These are phyloP conservation scores for Epizoanthus ramosus DNA, from an alignment of 92 coral and sea anemone species.

Conservation along the genomic window DNA sequence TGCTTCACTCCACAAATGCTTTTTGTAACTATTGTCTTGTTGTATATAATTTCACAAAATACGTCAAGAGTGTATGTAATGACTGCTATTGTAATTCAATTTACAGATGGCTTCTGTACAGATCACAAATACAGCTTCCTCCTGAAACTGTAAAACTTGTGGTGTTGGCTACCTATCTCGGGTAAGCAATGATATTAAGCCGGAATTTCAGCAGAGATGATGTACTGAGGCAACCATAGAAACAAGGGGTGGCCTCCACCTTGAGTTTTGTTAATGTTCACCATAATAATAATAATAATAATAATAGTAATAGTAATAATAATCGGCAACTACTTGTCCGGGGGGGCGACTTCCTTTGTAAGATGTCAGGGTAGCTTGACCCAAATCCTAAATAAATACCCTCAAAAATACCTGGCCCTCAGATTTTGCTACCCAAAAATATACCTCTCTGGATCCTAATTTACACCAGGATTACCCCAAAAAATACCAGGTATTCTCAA, in stretches of 20 bases:
- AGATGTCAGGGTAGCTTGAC: background rate
- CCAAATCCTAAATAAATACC: slow-evolving; percentile 6
- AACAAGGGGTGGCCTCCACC: slow-evolving; percentile 2
- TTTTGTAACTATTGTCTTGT: background rate
- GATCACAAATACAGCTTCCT: slow-evolving; percentile 51
- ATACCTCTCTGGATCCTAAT: too few species aligned
- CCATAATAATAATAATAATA: background rate
- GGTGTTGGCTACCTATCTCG: slow-evolving; percentile 50
- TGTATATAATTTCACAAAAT: background rate
- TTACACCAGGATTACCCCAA: too few species aligned
- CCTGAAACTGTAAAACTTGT: slow-evolving; percentile 50
- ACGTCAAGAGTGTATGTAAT: too few species aligned
- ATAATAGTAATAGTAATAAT: background rate
- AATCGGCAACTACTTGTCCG: background rate
- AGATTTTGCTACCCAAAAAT: too few species aligned
- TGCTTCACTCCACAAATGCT: too few species aligned
- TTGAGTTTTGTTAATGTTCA: slow-evolving; percentile 14
- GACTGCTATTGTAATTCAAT: slow-evolving; percentile 33
- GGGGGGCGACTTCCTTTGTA: background rate
- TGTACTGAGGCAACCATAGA: background rate
- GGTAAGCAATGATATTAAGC: slow-evolving; percentile 28
- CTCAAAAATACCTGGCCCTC: too few species aligned
- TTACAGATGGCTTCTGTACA: slow-evolving; percentile 49
- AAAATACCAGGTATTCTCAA: too few species aligned
- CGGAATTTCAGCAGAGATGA: slow-evolving; percentile 9